Conservation (phyloP, 2,888 invertebrate genomes). For the Allolobophora icterica region DNA sequence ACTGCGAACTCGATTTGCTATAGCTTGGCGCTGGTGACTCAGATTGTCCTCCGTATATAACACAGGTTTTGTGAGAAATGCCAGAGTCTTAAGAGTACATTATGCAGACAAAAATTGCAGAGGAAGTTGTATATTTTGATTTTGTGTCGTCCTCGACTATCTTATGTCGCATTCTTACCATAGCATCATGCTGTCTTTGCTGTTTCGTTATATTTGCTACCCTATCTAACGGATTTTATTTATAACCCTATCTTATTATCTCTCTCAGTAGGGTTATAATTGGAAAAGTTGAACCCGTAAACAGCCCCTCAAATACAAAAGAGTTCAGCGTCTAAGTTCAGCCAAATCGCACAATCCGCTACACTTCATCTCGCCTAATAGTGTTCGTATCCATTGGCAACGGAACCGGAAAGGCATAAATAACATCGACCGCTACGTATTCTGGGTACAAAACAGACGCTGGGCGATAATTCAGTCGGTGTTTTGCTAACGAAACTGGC, state of each 20-base stretch:
- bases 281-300: not conserved
- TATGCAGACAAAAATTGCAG: too few relatives aligned
- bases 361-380: not conserved
- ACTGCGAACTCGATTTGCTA: too few relatives aligned
- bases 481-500: constrained; percentile 17
- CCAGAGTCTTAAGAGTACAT: too few relatives aligned
- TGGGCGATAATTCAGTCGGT: constrained; percentile 10
- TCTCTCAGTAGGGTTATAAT: not conserved
- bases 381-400: not conserved
- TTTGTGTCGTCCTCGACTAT: too few relatives aligned
- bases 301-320: not conserved
- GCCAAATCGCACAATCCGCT: not conserved
- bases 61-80: too few relatives aligned
- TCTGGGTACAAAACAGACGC: not conserved
- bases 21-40: too few relatives aligned
- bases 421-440: not conserved
- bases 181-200: not conserved
- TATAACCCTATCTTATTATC: not conserved
- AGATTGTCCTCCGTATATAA: too few relatives aligned
- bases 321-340: not conserved
- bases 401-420: not conserved
- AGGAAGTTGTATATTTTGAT: too few relatives aligned
- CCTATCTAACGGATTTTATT: not conserved
- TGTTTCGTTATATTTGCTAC: not conserved
- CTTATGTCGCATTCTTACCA: not conserved